Percentiles rank a stretch among this genome's conserved stretches.
Evolutionary conservation across 1,140 invertebrate genomes (phyloP).

Genomic region (Dryas iulia): DNA sequence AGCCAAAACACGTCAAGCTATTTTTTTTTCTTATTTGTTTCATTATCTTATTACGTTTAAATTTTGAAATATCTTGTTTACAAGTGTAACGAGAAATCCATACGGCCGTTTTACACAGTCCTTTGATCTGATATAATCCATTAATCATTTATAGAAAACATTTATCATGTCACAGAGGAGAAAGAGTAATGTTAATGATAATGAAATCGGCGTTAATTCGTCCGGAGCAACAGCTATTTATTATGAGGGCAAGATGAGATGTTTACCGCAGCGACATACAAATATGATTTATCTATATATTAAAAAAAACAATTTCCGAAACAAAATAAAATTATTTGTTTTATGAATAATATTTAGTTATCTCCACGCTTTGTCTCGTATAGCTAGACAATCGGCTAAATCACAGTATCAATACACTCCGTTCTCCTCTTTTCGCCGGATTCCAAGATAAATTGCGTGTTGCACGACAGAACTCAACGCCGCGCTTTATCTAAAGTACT

Average conservation of each 20-base stretch:
- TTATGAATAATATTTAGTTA: background rate
- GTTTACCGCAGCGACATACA: constrained; percentile 40
- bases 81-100: too few relatives aligned
- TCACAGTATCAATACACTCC: too few relatives aligned
- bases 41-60: too few relatives aligned
- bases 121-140: constrained; percentile 5
- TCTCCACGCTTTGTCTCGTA: too few relatives aligned
- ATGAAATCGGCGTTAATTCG: constrained; percentile 52
- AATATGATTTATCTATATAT: constrained; percentile 58
- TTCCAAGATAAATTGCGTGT: too few relatives aligned
- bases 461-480: too few relatives aligned
- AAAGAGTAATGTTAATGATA: constrained; percentile 37
- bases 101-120: background rate
- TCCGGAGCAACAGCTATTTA: constrained; percentile 48
- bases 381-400: too few relatives aligned
- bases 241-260: constrained; percentile 42
- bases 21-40: too few relatives aligned
- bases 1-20: too few relatives aligned
- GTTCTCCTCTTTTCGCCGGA: too few relatives aligned
- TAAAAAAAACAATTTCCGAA: constrained; percentile 40
- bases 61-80: too few relatives aligned
- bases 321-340: background rate
- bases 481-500: too few relatives aligned
- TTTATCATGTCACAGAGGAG: constrained; percentile 28
- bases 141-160: constrained; percentile 28